Evolutionary conservation across 2,797 vertebrate genomes (phyloP), one percentile per base, ranked within the genome.

Genomic region (Botia almorhae): DNA sequence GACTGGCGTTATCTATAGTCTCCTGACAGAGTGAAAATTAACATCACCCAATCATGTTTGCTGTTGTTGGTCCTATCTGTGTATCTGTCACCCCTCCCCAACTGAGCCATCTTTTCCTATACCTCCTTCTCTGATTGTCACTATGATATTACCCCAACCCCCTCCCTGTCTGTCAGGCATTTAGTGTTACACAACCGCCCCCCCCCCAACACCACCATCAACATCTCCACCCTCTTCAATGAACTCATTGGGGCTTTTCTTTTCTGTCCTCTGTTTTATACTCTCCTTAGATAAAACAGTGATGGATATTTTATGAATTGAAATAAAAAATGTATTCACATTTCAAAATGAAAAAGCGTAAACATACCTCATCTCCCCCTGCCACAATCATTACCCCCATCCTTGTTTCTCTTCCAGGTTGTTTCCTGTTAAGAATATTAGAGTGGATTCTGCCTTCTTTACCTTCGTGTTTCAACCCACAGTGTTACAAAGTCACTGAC

Each of bases 291-390:
- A 93, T 94, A 91, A 94, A 94, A 95, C 93, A 94, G 94, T 94
- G 93, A 95, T 95, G 93, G 93, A 93, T 94, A 93, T 94, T 94
- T 94, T 94, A 94, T 94, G 93, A 95, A 94, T 93, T 91, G 91
- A 91, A 91, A 94, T 95, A 92, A 95, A 95, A 95, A 95, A 95
- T 95, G 93, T 89, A 95, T 95, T 92, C 91, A 93, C 92, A 89
- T 93, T 93, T 90, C 87, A 90, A 94, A 94, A 94, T 95, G 93
- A 94, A 94, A 95, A 93, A 93, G 91, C 88, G 91, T 94, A 94
- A 94, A 94, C 92, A 94, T 88, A 91, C 89, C 56, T 85, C 91
- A 93, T 93, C 92, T 92, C 90, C 92, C 90, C 89, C 90, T 89
- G 88, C 88, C 88, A 89, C 92, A 93, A 92, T 93, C 88, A 91